Percentiles rank a stretch among this genome's conserved stretches.
phyloP scores from a whole-genome alignment of 1,140 invertebrate genomes.

The Plectrocnemia conspersa region DNA sequence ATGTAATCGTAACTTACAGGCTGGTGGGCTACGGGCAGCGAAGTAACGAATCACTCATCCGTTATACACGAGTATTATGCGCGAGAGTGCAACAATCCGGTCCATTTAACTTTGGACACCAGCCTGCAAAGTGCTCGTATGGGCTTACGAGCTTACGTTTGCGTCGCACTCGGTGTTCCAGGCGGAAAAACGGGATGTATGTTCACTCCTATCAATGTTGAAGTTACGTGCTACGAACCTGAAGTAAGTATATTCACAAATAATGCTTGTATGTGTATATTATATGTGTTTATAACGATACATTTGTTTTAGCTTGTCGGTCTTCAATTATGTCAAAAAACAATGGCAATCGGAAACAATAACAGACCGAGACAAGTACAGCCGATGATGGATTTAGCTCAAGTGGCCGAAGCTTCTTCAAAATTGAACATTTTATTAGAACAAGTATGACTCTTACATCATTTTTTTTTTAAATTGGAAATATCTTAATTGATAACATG shows the following conservation, averaged over 20 bases:
- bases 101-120: constrained; percentile 93
- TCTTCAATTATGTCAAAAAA: constrained; percentile 72
- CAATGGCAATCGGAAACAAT: constrained; percentile 55
- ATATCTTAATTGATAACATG: too few species aligned
- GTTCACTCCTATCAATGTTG: constrained; percentile 89
- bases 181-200: constrained; percentile 90
- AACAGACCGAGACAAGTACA: constrained; percentile 61
- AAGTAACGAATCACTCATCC: constrained; percentile 94
- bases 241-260: constrained; percentile 60
- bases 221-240: constrained; percentile 82
- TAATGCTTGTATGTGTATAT: not conserved
- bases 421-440: constrained; percentile 74
- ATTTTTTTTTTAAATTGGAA: too few species aligned
- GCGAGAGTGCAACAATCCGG: constrained; percentile 85
- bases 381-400: constrained; percentile 78
- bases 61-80: constrained; percentile 97
- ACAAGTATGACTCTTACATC: too few species aligned
- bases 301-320: constrained; percentile 55
- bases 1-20: constrained; percentile 54
- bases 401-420: constrained; percentile 75
- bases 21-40: constrained; percentile 96
- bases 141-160: constrained; percentile 87
- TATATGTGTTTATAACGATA: not conserved
- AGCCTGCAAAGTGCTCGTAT: constrained; percentile 75
- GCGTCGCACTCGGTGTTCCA: constrained; percentile 76